phyloP scores from a whole-genome alignment of 1,140 invertebrate genomes.

The Diplogasteroides magnus region DNA sequence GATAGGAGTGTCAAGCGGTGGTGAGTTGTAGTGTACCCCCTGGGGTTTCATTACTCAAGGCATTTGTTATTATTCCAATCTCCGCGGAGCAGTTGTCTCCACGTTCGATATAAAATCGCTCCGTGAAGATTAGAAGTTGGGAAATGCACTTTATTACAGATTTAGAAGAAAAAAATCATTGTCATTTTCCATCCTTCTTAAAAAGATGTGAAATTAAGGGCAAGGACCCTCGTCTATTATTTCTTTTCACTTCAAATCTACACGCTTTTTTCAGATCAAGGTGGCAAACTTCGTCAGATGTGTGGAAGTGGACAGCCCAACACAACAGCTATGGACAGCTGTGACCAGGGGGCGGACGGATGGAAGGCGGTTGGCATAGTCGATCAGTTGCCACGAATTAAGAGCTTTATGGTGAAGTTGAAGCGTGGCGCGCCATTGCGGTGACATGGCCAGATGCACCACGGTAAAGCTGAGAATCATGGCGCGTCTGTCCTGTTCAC shows the following conservation, averaged over 20 bases:
- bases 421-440: constrained; percentile 95
- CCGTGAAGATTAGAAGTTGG: too few species aligned
- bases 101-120: too few species aligned
- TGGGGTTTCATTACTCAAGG: too few species aligned
- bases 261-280: constrained; percentile 13
- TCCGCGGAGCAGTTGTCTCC: too few species aligned
- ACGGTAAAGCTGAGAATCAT: too few species aligned
- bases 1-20: constrained; percentile 15
- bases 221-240: constrained; percentile 1
- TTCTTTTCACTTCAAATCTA: not conserved
- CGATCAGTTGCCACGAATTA: constrained; percentile 55
- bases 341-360: constrained; percentile 17
- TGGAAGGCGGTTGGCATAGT: constrained; percentile 19
- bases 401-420: constrained; percentile 95
- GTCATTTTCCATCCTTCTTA: too few species aligned
- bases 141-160: too few species aligned
- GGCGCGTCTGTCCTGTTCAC: too few species aligned
- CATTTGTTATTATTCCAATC: not conserved
- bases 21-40: too few species aligned
- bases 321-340: constrained; percentile 8
- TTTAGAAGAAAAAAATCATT: too few species aligned
- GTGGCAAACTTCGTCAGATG: constrained; percentile 17
- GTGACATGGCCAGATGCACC: too few species aligned
- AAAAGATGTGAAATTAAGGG: constrained; percentile 8
- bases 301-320: constrained; percentile 16